Evolutionary conservation across 1,140 invertebrate species (phyloP), one percentile per base, ranked within the genome.

Genomic region (Heliconius melpomene): DNA sequence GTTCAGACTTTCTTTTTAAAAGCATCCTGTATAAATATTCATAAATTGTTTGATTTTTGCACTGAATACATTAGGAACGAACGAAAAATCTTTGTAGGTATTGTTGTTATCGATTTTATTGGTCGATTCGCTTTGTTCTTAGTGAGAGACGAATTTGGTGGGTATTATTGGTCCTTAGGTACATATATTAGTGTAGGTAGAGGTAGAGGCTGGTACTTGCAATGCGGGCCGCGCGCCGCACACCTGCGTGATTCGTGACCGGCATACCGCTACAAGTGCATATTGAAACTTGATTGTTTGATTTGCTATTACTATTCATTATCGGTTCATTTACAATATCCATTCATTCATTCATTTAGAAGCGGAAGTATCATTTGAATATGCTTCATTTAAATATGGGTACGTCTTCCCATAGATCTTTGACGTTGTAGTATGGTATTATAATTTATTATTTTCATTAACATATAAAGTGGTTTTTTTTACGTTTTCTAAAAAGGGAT

Each of bases 211-310:
- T 8, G 23, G 11, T 66, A 54, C 36, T 87, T 86, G 80, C 36
- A 36, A 92, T 91, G 86, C 88, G 70, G 83, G 79, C 81, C 91
- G 87, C 87, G 90, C 86, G 85, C 84, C 82, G 87, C 89, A 88
- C 91, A 93, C 88, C 89, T 93, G 91, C 89, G 86, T 85, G 36
- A 46, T 50, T 40, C 88, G 86, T 90, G 89, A 88, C 83, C 70
- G 74, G 89, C 84, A 85, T 89, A 54, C 79, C 50, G 50, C 40
- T 52, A n/a, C 52, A 57, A 71, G 54, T 76, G 74, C 32, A 79
- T 73, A 82, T 82, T 84, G 79, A 84, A 73, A 78, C 46, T 77
- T 46, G 40, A 32, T 40, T 18, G 20, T 52, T 46, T 66, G n/a
- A 18, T 77, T 66, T 80, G 71, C 26, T 26, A 66, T 66, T 26